Conservation (phyloP, 2,113 vertebrate genomes). For the Clarias macrocephalus region DNA sequence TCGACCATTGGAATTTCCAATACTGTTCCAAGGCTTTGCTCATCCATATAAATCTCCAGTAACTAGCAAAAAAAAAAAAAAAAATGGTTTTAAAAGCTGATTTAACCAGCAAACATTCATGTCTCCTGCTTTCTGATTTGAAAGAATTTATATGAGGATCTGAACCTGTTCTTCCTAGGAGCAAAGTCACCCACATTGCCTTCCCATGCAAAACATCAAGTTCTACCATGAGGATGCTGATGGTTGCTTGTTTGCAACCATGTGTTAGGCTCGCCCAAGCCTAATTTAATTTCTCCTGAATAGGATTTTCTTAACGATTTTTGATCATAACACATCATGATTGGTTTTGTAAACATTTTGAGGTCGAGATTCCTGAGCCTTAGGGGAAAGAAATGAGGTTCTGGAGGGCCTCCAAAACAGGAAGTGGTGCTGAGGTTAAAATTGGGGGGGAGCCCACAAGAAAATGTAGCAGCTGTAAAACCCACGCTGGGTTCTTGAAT, state of each 20-base stretch:
- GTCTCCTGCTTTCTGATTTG: too few species aligned
- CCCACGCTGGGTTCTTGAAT: conserved; percentile 55
- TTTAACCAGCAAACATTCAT: too few species aligned
- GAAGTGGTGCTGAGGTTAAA: conserved; percentile 62
- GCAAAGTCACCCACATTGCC: not conserved
- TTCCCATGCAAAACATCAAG: not conserved
- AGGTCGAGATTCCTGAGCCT: not conserved
- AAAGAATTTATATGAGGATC: not conserved
- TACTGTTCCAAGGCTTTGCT: too few species aligned
- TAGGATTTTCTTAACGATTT: not conserved
- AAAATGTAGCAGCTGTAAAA: conserved; percentile 62
- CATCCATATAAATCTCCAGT: too few species aligned
- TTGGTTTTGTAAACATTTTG: conserved; percentile 23
- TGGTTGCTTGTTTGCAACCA: not conserved
- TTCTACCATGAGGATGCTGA: not conserved
- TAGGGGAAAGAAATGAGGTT: conserved; percentile 4
- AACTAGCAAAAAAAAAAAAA: not conserved
- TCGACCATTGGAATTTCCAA: not conserved
- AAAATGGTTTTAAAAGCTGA: too few species aligned
- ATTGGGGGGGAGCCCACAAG: conserved; percentile 49
- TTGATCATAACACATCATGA: conserved; percentile 6
- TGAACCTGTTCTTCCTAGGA: not conserved
- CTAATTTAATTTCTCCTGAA: not conserved
- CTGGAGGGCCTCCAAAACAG: conserved; percentile 44
- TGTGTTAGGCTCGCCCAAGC: not conserved